Evolutionary conservation across 1,140 invertebrate species (phyloP).

Genomic region (Drosophila persimilis): DNA sequence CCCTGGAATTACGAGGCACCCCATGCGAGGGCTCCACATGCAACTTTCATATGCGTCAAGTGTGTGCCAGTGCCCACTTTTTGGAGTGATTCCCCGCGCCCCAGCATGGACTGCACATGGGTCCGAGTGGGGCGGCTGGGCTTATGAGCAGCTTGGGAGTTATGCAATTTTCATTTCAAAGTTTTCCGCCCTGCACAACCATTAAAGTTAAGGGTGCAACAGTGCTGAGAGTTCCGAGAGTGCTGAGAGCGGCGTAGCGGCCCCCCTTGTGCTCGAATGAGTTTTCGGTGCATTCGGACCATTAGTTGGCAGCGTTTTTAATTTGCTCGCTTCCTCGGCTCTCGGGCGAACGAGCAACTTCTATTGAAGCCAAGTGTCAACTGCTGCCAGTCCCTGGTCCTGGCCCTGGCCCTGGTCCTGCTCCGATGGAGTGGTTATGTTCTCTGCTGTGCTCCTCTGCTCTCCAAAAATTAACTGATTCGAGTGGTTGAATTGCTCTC

Average conservation of each 20-base stretch:
- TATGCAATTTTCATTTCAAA: conserved; percentile 73
- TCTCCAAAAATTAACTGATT: conserved; percentile 18
- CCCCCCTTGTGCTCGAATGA: conserved; percentile 47
- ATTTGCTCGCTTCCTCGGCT: conserved; percentile 33
- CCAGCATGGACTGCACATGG: conserved; percentile 9
- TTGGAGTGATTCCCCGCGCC: no score
- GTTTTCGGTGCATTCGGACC: conserved; percentile 50
- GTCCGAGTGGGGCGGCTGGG: conserved; percentile 1
- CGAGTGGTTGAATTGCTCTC: no score
- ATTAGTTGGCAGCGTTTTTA: conserved; percentile 66
- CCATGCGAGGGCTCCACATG: conserved; percentile 41
- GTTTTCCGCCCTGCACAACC: conserved; percentile 43
- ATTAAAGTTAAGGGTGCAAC: conserved; percentile 21
- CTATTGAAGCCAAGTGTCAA: conserved; percentile 62
- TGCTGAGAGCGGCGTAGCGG: no score
- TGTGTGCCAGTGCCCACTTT: conserved; percentile 27
- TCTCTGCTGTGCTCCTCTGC: conserved; percentile 17
- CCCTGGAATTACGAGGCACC: conserved; percentile 18
- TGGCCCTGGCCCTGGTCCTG: conserved; percentile 2
- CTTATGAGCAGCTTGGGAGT: conserved; percentile 46
- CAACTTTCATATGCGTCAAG: conserved; percentile 60
- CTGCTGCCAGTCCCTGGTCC: conserved; percentile 20
- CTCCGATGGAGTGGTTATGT: conserved; percentile 11
- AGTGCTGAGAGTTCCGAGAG: conserved; percentile 9
- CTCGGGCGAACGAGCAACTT: not conserved